Conservation (phyloP, 1,140 invertebrate genomes). For the Drosophila repletoides region DNA sequence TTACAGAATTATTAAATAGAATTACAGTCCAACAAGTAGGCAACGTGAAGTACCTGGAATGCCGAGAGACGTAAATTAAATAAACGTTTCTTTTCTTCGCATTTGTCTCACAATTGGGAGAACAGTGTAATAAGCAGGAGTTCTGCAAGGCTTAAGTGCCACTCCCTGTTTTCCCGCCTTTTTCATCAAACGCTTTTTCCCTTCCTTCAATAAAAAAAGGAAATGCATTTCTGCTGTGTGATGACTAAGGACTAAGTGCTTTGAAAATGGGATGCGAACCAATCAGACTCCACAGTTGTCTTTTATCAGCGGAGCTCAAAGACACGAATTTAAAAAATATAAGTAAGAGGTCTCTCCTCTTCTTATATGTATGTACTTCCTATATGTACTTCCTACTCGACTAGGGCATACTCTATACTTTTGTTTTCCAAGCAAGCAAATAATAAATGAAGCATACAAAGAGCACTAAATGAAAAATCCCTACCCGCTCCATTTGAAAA, state of each 20-base stretch:
- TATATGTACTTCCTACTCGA: no score
- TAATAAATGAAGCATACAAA: no score
- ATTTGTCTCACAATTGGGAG: background rate
- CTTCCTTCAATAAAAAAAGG: background rate
- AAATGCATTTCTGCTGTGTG: conserved; percentile 25
- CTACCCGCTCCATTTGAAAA: no score
- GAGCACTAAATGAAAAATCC: no score
- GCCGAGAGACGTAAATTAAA: conserved; percentile 9
- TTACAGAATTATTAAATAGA: no score
- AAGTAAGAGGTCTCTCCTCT: no score
- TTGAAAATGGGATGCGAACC: background rate
- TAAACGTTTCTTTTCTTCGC: no score
- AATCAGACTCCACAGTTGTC: background rate
- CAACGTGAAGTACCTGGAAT: background rate
- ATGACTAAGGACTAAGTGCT: conserved; percentile 3
- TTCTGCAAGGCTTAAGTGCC: conserved; percentile 54
- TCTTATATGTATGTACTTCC: no score
- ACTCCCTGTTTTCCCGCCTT: background rate
- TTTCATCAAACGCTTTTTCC: conserved; percentile 16
- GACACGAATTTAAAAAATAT: no score
- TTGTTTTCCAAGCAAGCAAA: no score
- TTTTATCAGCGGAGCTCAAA: no score
- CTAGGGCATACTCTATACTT: no score
- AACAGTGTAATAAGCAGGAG: conserved; percentile 16
- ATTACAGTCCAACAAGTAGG: conserved; percentile 46